Evolutionary conservation across 2,113 vertebrate species (phyloP), one percentile per base, ranked within the genome.

Genomic region (Pandion haliaetus): DNA sequence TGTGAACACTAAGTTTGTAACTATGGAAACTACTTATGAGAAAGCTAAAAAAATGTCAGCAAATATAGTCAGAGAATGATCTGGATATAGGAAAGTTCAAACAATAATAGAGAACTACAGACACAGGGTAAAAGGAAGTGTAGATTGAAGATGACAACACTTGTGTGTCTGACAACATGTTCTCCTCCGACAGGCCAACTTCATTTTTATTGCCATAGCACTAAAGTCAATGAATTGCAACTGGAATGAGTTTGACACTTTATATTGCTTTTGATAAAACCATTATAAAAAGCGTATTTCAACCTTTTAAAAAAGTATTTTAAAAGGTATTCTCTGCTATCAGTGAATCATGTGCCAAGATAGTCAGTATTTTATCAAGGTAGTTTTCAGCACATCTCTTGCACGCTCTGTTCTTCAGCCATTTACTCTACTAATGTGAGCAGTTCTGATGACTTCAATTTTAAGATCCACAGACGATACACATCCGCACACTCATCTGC

Each of bases 21-120:
- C 96, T 97, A 97, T 96, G 94, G 97, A 96, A 97, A 97, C 94
- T 96, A 96, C 82, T 96, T 90, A 96, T 13, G 84, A 96, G 87
- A 91, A 91, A 93, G 62, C 88, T 81, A 73, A 85, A 89, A 91
- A 84, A 91, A 58, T 8, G 29, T 71, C 71, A 95, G 93, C 84
- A 96, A 85, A 95, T 94, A 88, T 2, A 96, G 84, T 38, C 74
- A 55, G 82, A 67, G 71, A 93, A 96, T 74, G 78, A 90, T 90
- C 82, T 90, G 94, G 94, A 81, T 91, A 80, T 80, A 94, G 50
- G 55, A 52, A 92, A 91, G 94, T 93, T 93, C 93, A 94, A 96
- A 95, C 89, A 90, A 93, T 95, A 93, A 93, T 8, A 72, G 78
- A 95, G 88, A 91, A 66, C 91, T 59, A 77, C 67, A 95, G 83